A percentile compares a stretch with the other conserved stretches of the same genome.
Conservation (phyloP, 2,888 invertebrate species). For the Aspidiotus rigidus region DNA sequence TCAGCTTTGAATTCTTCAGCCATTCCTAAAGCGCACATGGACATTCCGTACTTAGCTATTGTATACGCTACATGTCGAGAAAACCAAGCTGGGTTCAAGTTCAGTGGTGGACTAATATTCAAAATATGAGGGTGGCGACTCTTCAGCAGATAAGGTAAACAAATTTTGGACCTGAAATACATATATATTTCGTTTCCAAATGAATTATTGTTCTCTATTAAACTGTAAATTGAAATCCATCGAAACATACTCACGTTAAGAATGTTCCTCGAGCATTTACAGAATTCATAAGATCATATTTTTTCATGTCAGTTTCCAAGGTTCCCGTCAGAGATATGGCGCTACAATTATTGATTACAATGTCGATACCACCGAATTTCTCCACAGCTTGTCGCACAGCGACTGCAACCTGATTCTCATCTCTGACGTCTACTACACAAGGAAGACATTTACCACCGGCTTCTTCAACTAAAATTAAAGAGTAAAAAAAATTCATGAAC, state of each 20-base stretch:
- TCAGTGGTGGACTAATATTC: conserved; percentile 89
- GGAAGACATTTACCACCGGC: conserved; percentile 78
- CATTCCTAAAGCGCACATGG: conserved; percentile 95
- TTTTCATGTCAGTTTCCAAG: conserved; percentile 80
- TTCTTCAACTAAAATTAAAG: conserved; percentile 59
- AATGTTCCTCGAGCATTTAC: conserved; percentile 93
- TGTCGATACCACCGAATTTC: conserved; percentile 91
- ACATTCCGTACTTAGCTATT: conserved; percentile 98
- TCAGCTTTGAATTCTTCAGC: conserved; percentile 74
- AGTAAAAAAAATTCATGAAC: background rate
- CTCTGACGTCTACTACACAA: conserved; percentile 77
- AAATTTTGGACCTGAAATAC: conserved; percentile 71
- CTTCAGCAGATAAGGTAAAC: conserved; percentile 75
- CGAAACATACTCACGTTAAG: conserved; percentile 46
- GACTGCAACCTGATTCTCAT: conserved; percentile 62
- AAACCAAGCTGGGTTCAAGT: conserved; percentile 84
- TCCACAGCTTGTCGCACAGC: conserved; percentile 66
- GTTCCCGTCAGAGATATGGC: conserved; percentile 82
- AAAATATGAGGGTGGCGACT: conserved; percentile 86
- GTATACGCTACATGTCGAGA: conserved; percentile 87
- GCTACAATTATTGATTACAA: conserved; percentile 90
- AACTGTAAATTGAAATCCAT: background rate
- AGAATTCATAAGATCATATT: conserved; percentile 90
- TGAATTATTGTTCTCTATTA: too few relatives aligned
- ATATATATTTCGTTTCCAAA: too few relatives aligned